Percentiles rank a stretch among this genome's conserved stretches.
Conservation (phyloP, 2,888 invertebrate species). For the Standfussiana lucernea region DNA sequence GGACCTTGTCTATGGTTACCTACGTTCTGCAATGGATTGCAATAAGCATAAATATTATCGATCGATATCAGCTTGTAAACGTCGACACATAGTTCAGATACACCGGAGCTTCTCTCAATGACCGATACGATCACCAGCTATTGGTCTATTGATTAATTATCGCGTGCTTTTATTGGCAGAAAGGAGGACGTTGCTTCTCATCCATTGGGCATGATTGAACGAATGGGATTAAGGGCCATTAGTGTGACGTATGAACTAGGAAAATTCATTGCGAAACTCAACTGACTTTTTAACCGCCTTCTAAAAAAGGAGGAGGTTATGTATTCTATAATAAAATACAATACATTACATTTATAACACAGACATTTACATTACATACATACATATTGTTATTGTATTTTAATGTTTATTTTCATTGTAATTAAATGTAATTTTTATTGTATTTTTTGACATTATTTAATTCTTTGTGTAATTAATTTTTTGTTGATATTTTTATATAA, state of each 20-base stretch:
- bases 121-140: slow-evolving; percentile 9
- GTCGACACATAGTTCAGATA: not conserved
- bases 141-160: slow-evolving; percentile 27
- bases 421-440: too few species aligned
- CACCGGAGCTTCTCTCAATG: slow-evolving; percentile 1
- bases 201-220: slow-evolving; percentile 3
- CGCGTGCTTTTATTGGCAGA: slow-evolving; percentile 16
- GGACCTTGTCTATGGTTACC: too few species aligned
- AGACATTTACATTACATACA: too few species aligned
- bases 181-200: not conserved
- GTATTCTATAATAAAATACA: too few species aligned
- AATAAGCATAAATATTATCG: not conserved
- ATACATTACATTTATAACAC: too few species aligned
- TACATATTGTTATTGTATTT: too few species aligned
- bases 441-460: too few species aligned
- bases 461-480: too few species aligned
- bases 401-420: too few species aligned
- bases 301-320: too few species aligned
- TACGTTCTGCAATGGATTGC: not conserved
- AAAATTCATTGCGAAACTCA: not conserved
- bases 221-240: not conserved
- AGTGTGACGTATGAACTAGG: not conserved
- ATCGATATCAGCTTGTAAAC: not conserved
- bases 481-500: too few species aligned
- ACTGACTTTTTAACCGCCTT: not conserved